phyloP scores from a whole-genome alignment of 2,888 invertebrate genomes.

The Ormyrus rosae region DNA sequence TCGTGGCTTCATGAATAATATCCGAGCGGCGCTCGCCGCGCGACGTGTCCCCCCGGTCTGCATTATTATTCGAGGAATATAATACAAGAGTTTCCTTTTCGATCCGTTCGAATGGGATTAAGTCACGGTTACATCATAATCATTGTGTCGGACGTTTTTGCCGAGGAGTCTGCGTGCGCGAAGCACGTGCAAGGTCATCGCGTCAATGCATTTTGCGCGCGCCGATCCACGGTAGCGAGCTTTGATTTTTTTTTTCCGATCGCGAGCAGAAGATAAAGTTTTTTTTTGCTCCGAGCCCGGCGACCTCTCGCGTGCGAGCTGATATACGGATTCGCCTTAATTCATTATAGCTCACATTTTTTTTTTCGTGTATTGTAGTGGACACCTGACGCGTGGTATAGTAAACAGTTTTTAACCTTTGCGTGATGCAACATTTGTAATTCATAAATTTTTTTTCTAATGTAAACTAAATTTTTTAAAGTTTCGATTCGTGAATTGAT shows the following conservation, averaged over 20 bases:
- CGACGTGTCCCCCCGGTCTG: conserved; percentile 30
- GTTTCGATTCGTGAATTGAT: no score
- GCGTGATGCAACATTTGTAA: no score
- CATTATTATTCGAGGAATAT: conserved; percentile 31
- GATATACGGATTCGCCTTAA: no score
- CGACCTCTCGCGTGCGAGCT: no score
- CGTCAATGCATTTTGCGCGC: conserved; percentile 46
- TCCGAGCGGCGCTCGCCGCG: background rate
- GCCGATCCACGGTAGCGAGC: conserved; percentile 22
- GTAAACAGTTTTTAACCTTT: no score
- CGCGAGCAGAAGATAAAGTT: conserved; percentile 23
- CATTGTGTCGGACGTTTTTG: conserved; percentile 42
- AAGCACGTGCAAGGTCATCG: conserved; percentile 38
- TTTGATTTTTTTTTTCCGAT: conserved; percentile 26
- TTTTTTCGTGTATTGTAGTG: no score
- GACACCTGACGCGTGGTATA: no score
- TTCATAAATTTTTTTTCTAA: no score
- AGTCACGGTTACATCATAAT: conserved; percentile 52
- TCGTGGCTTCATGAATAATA: conserved; percentile 36
- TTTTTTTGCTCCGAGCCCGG: conserved; percentile 4
- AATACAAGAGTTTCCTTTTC: conserved; percentile 38
- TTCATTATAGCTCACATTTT: no score
- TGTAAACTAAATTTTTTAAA: no score
- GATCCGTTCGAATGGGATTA: conserved; percentile 45
- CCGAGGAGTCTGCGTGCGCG: background rate